Evolutionary conservation across 2,113 vertebrate species (phyloP).

Genomic region (Arenaria interpres): DNA sequence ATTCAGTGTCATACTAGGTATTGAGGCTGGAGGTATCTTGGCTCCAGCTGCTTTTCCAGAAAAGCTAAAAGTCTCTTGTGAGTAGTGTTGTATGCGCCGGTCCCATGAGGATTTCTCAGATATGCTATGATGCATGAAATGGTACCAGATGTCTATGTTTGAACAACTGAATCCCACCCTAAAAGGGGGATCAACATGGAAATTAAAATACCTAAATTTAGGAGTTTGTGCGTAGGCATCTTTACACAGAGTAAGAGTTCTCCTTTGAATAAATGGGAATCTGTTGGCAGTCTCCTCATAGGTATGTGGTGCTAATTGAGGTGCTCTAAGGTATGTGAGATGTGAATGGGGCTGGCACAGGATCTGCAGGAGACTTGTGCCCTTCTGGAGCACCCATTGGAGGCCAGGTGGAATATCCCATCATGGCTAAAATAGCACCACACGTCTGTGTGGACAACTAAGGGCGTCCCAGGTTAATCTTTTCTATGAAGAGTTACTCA

Average conservation of each 20-base stretch:
- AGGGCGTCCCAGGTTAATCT: background rate
- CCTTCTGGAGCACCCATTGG: background rate
- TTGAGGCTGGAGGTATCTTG: too few relatives aligned
- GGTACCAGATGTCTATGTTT: background rate
- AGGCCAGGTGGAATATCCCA: background rate
- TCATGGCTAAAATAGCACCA: background rate
- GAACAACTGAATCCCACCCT: background rate
- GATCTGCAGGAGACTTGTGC: background rate
- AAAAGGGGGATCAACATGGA: background rate
- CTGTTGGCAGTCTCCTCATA: background rate
- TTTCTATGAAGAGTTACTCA: background rate
- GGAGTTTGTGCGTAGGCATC: background rate
- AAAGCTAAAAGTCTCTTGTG: background rate
- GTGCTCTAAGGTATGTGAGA: background rate
- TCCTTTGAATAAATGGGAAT: background rate
- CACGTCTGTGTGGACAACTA: background rate
- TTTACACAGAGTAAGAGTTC: background rate
- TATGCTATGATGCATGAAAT: background rate
- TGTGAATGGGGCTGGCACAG: too few relatives aligned
- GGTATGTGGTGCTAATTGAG: background rate
- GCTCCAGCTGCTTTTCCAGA: background rate
- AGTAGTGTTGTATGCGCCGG: fast-evolving
- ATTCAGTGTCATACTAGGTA: background rate
- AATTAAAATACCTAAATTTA: background rate
- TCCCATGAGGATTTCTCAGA: background rate